Base-by-base conservation (phyloP, 2,797 vertebrate species). In the Aselliscus stoliczkanus region DNA sequence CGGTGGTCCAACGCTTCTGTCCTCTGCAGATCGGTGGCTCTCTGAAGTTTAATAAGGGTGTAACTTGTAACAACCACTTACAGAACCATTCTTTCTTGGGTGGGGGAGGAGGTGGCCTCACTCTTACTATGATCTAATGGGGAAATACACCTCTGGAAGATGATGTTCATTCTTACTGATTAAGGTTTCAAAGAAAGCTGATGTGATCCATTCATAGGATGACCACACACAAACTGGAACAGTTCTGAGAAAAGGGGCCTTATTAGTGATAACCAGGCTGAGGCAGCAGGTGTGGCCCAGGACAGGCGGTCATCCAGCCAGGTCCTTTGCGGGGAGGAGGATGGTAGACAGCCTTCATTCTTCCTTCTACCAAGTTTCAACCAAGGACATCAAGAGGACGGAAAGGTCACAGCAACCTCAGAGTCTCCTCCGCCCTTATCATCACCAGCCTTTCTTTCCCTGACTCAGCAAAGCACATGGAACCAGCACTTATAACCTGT, bases 171-270 rank as follows among this genome's bases (percentile, higher is more conserved):
- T 73, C 58, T 62, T 92, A 69, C 1, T 42, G 42, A 82, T 62
- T 67, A 90, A 84, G 29, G 39, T 86, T 87, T 91, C 89, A 83
- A 94, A 95, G 79, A 93, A 91, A 77, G 29, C 42, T 37, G 6
- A 83, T 76, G 23, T 62, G 79, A 83, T 42, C 31, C 69, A 72
- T 44, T 60, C 17, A n/a, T 0, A 37, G 23, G 21, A 29, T 64
- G 58, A 39, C 56, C 25, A 82, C 64, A 77, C 17, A 27, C n/a
- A 82, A 87, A 88, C 23, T 39, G 7, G 20, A 47, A 10, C 25
- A 54, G 56, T 67, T 83, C 79, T 72, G 42, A 94, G 62, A 64
- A 95, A 92, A 50, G 1, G 29, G 9, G 6, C 64, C 62, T 25
- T 52, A 52, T 29, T 58, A 81, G 80, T 27, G 67, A 73, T 27